Conservation (phyloP, 2,113 vertebrate genomes). For the Aphelocoma coerulescens region DNA sequence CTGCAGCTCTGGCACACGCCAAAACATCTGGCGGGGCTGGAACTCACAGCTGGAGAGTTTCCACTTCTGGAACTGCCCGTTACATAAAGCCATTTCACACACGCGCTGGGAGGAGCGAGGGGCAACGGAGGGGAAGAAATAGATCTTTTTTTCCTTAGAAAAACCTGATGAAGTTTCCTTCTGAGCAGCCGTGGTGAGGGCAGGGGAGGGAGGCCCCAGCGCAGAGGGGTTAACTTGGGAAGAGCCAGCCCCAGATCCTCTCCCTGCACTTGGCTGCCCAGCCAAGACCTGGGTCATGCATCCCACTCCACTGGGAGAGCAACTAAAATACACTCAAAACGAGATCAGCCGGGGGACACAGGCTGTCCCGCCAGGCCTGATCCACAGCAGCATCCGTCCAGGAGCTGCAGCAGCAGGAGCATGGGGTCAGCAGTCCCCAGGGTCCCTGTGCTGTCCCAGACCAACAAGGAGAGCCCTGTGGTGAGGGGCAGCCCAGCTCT, state of each 20-base stretch:
- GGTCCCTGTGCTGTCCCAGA: background rate
- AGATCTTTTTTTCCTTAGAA: background rate
- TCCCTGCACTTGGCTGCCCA: background rate
- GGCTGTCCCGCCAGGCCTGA: background rate
- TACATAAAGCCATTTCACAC: slow-evolving; percentile 59
- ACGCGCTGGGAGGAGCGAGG: slow-evolving; percentile 33
- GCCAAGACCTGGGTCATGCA: background rate
- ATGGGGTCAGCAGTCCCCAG: background rate
- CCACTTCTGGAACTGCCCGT: slow-evolving; percentile 55
- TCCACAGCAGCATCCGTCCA: background rate
- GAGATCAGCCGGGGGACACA: background rate
- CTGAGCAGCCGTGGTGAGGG: background rate
- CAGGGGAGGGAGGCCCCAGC: background rate
- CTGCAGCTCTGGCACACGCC: background rate
- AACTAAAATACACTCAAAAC: background rate
- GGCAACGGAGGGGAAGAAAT: slow-evolving; percentile 45
- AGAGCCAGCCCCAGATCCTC: background rate
- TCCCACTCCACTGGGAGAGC: background rate
- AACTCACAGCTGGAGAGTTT: slow-evolving; percentile 59
- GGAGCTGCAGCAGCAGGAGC: background rate
- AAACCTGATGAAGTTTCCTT: background rate
- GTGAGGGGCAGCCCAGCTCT: background rate
- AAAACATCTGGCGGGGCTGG: slow-evolving; percentile 63
- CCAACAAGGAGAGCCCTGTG: background rate
- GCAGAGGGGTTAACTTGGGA: background rate